phyloP scores from a whole-genome alignment of 2,888 invertebrate species.

The Phasia obesa region DNA sequence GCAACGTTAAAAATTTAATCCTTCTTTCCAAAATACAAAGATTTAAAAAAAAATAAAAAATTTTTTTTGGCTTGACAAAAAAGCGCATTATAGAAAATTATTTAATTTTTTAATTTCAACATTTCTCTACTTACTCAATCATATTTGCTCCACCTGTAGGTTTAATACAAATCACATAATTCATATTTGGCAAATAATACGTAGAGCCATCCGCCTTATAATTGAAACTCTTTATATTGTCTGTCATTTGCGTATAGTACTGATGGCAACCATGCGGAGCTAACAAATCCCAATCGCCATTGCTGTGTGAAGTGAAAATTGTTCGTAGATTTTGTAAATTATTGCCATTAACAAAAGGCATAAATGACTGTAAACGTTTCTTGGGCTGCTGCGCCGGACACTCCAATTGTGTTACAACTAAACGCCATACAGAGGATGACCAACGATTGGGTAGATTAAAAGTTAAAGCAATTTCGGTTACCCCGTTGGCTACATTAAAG shows the following conservation, averaged over 20 bases:
- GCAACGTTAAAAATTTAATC: too few relatives aligned
- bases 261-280: constrained; percentile 87
- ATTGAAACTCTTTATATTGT: constrained; percentile 85
- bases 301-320: constrained; percentile 75
- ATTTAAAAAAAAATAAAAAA: too few relatives aligned
- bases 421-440: constrained; percentile 83
- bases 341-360: constrained; percentile 72
- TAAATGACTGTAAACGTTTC: constrained; percentile 51
- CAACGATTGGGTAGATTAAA: constrained; percentile 82
- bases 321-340: constrained; percentile 76
- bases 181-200: constrained; percentile 84
- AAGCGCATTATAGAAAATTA: too few relatives aligned
- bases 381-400: constrained; percentile 79
- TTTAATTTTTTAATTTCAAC: not conserved
- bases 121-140: constrained; percentile 76
- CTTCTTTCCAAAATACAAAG: too few relatives aligned
- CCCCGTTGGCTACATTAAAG: constrained; percentile 78
- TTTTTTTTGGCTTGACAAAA: too few relatives aligned
- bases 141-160: constrained; percentile 74
- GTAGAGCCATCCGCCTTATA: constrained; percentile 84
- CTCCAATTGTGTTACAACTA: constrained; percentile 86
- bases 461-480: constrained; percentile 81
- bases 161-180: constrained; percentile 87
- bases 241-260: constrained; percentile 85
- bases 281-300: constrained; percentile 78